Percentiles rank a stretch among this genome's conserved stretches.
Conservation (phyloP, 2,113 vertebrate species). For the Porphyrio hochstetteri region DNA sequence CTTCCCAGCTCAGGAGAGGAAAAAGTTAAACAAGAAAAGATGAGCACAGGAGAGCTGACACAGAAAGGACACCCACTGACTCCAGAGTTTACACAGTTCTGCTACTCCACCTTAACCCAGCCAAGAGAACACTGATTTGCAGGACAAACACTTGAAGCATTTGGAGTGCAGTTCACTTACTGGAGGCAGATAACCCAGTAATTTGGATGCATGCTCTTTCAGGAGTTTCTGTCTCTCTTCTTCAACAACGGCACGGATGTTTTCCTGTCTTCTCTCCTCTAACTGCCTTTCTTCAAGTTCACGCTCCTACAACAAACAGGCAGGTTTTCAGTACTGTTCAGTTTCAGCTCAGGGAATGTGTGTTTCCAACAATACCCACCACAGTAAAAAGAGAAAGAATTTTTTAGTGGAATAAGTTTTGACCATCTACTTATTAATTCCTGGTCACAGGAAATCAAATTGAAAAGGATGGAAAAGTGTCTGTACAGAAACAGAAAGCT, state of each 20-base stretch:
- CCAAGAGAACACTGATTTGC: background rate
- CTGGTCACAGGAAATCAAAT: background rate
- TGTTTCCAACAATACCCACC: background rate
- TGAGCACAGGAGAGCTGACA: background rate
- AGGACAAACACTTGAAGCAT: background rate
- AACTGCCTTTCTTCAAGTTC: slow-evolving; percentile 81
- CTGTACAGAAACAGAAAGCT: background rate
- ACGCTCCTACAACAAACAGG: slow-evolving; percentile 73
- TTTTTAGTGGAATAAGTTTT: background rate
- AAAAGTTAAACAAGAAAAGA: background rate
- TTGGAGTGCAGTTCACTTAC: slow-evolving; percentile 70
- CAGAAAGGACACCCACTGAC: background rate
- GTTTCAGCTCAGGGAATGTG: background rate
- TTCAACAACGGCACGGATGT: slow-evolving; percentile 83
- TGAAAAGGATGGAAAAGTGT: background rate
- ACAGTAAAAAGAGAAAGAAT: background rate
- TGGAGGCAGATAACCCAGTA: slow-evolving; percentile 90
- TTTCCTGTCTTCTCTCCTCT: slow-evolving; percentile 78
- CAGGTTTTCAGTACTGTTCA: background rate
- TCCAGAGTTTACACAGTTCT: background rate
- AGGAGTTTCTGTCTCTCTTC: slow-evolving; percentile 91
- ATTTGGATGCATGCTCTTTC: slow-evolving; percentile 84
- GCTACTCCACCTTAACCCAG: background rate
- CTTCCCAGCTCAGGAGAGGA: background rate
- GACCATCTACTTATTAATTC: background rate